Evolutionary conservation across 1,140 invertebrate genomes (phyloP).

Genomic region (Cyclargus thomasi): DNA sequence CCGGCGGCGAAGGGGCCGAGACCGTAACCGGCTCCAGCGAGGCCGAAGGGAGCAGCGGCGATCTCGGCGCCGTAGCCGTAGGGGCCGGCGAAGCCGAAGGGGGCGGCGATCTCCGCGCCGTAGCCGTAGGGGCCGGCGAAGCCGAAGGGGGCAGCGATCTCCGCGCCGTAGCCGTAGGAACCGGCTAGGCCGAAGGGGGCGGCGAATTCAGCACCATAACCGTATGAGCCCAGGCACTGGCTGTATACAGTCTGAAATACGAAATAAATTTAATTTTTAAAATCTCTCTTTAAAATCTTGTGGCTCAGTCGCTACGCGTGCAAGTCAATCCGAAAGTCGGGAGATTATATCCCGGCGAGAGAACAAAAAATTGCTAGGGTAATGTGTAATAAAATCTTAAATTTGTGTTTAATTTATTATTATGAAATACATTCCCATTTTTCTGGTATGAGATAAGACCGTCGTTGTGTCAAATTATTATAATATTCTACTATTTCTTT

Average conservation of each 20-base stretch:
- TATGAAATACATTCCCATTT: too few species aligned
- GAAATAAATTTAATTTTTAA: too few species aligned
- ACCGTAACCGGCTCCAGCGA: not conserved
- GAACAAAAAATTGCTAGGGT: too few species aligned
- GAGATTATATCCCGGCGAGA: too few species aligned
- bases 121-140: not conserved
- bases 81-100: constrained; percentile 1
- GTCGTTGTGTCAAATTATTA: not conserved
- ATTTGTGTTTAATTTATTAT: too few species aligned
- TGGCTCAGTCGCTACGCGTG: too few species aligned
- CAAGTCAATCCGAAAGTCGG: too few species aligned
- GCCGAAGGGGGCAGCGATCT: not conserved
- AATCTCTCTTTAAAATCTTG: too few species aligned
- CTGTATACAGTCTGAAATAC: constrained; percentile 12
- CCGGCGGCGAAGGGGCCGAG: not conserved
- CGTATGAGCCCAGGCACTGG: not conserved
- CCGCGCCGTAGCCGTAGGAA: constrained; percentile 4
- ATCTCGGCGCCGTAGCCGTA: not conserved
- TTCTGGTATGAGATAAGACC: too few species aligned
- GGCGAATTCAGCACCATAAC: too few species aligned
- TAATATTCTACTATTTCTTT: too few species aligned
- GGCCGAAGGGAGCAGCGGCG: not conserved
- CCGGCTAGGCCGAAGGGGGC: not conserved
- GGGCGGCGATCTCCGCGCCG: not conserved
- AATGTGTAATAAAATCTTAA: too few species aligned